Evolutionary conservation across 2,888 invertebrate genomes (phyloP).

Genomic region (Synanthedon myopaeformis): DNA sequence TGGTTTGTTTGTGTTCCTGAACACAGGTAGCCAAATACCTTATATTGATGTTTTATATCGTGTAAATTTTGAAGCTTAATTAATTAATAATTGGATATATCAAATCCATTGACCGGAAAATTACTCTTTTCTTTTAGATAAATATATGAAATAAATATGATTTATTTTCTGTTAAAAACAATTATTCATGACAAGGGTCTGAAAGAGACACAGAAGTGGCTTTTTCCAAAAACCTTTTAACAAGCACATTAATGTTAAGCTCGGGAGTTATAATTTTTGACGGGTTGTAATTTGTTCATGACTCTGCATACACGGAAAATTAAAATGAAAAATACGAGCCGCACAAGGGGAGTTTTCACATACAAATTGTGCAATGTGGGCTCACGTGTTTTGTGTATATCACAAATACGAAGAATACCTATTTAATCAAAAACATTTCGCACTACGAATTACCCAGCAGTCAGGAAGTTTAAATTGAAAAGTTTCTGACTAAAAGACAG

Average conservation of each 20-base stretch:
- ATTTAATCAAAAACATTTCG: neutral
- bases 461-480: slow-evolving; percentile 45
- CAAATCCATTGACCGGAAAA: too few relatives aligned
- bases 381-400: neutral
- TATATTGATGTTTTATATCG: too few relatives aligned
- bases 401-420: slow-evolving; percentile 6
- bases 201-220: slow-evolving; percentile 36
- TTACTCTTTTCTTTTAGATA: too few relatives aligned
- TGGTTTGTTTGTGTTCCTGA: too few relatives aligned
- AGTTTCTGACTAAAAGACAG: slow-evolving; percentile 43
- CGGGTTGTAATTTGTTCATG: slow-evolving; percentile 20
- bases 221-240: slow-evolving; percentile 40
- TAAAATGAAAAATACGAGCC: neutral
- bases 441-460: neutral
- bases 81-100: too few relatives aligned
- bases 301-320: slow-evolving; percentile 5
- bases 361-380: neutral
- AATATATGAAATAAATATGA: neutral
- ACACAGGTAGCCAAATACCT: too few relatives aligned
- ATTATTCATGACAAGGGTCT: slow-evolving; percentile 53
- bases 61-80: too few relatives aligned
- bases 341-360: neutral
- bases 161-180: slow-evolving; percentile 22
- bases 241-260: slow-evolving; percentile 35
- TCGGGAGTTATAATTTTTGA: slow-evolving; percentile 29